phyloP scores from a whole-genome alignment of 2,888 invertebrate genomes.

The Tachystola acroxantha region DNA sequence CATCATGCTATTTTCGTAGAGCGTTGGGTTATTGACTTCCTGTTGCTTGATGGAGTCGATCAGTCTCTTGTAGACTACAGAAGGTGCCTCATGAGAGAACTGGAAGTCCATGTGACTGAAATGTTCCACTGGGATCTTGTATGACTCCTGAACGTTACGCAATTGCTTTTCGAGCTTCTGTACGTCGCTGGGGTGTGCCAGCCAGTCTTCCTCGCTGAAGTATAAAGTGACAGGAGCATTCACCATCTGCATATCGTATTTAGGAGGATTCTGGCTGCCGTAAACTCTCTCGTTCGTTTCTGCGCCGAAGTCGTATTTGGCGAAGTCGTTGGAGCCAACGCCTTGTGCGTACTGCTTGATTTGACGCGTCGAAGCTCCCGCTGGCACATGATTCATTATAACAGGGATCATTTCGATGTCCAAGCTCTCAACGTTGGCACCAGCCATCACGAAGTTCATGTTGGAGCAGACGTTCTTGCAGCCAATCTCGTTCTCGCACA shows the following conservation, averaged over 20 bases:
- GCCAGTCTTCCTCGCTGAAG: constrained; percentile 80
- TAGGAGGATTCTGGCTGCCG: constrained; percentile 47
- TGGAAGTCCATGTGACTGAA: constrained; percentile 69
- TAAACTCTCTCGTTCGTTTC: constrained; percentile 54
- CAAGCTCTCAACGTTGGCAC: constrained; percentile 75
- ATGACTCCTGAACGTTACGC: constrained; percentile 72
- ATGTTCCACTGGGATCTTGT: constrained; percentile 72
- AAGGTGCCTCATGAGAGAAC: constrained; percentile 53
- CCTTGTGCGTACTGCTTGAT: constrained; percentile 77
- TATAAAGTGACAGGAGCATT: constrained; percentile 56
- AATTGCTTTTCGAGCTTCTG: constrained; percentile 72
- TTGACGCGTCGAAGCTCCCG: constrained; percentile 75
- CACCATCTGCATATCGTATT: constrained; percentile 57
- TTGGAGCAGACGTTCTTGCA: constrained; percentile 77
- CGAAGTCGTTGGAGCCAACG: constrained; percentile 48
- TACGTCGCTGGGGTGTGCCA: constrained; percentile 80
- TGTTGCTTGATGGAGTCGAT: constrained; percentile 36
- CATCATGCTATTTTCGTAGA: too few species aligned
- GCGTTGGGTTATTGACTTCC: too few species aligned
- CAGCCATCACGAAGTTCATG: constrained; percentile 79
- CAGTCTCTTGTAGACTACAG: constrained; percentile 50
- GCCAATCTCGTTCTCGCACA: constrained; percentile 50
- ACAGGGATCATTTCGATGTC: constrained; percentile 73
- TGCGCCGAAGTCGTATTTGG: constrained; percentile 56
- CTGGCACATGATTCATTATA: constrained; percentile 73